Conservation (phyloP, 2,797 vertebrate species). For the Sebastes taczanowskii region DNA sequence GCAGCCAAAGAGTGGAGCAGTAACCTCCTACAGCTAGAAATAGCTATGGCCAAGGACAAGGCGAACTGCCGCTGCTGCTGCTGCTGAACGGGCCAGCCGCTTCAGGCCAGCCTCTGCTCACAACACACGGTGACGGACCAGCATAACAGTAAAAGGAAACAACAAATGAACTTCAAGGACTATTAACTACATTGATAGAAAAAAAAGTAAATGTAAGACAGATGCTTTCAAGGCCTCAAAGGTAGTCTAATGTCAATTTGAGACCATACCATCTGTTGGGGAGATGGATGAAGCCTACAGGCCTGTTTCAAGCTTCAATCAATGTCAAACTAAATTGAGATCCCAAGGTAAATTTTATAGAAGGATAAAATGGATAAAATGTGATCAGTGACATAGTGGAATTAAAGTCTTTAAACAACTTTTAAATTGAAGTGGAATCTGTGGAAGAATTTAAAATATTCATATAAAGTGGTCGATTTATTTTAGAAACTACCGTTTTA, state of each 20-base stretch:
- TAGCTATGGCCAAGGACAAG: conserved; percentile 69
- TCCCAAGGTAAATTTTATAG: conserved; percentile 20
- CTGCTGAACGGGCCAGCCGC: conserved; percentile 26
- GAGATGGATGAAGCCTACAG: conserved; percentile 38
- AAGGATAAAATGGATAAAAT: conserved; percentile 2
- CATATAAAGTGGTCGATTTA: not conserved
- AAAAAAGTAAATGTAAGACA: conserved; percentile 39
- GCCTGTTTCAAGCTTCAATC: conserved; percentile 38
- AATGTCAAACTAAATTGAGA: conserved; percentile 43
- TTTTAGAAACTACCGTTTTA: not conserved
- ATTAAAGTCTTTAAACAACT: not conserved
- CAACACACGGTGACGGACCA: conserved; percentile 35
- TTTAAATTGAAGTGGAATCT: conserved; percentile 22
- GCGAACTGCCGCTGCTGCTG: conserved; percentile 16
- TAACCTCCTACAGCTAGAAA: conserved; percentile 60
- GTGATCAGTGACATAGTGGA: not conserved
- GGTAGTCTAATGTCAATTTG: conserved; percentile 56
- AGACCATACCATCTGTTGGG: conserved; percentile 56
- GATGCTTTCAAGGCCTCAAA: conserved; percentile 62
- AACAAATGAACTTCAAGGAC: conserved; percentile 61
- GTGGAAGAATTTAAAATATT: conserved; percentile 6
- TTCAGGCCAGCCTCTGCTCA: conserved; percentile 38
- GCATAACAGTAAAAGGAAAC: conserved; percentile 53
- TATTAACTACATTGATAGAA: conserved; percentile 50
- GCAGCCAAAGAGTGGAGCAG: conserved; percentile 33